Conservation (phyloP, 2,888 invertebrate genomes). For the Agrochola lota region DNA sequence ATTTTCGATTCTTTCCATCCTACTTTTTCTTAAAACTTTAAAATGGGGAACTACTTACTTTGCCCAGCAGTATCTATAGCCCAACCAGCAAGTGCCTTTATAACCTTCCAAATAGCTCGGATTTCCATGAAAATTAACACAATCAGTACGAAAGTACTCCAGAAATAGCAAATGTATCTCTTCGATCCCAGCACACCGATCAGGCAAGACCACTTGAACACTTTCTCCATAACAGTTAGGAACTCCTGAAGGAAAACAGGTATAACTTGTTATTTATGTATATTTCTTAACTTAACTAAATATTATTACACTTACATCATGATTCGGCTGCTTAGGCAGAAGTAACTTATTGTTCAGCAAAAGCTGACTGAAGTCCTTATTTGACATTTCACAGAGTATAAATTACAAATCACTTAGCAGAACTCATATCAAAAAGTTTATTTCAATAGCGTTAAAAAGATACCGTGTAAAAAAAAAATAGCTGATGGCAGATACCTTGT, state of each 20-base stretch:
- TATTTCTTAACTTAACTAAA: no score
- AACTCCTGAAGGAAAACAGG: slow-evolving; percentile 71
- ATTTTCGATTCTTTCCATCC: background rate
- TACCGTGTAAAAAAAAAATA: slow-evolving; percentile 32
- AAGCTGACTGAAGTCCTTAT: slow-evolving; percentile 33
- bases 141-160: slow-evolving; percentile 71
- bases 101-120: slow-evolving; percentile 78
- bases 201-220: slow-evolving; percentile 73
- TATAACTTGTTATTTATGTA: no score
- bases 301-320: slow-evolving; percentile 71
- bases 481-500: slow-evolving; percentile 36
- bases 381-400: slow-evolving; percentile 35
- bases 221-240: slow-evolving; percentile 71
- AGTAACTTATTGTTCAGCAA: slow-evolving; percentile 63
- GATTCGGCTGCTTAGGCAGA: slow-evolving; percentile 72
- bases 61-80: slow-evolving; percentile 76
- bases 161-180: slow-evolving; percentile 69
- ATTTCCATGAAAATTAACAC: slow-evolving; percentile 69
- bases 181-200: slow-evolving; percentile 76
- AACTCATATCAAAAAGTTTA: slow-evolving; percentile 10
- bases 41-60: slow-evolving; percentile 71
- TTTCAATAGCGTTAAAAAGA: slow-evolving; percentile 38
- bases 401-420: slow-evolving; percentile 37
- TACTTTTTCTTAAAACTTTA: background rate
- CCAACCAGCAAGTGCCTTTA: slow-evolving; percentile 79